phyloP scores from a whole-genome alignment of 2,113 vertebrate species.

The Hydrolagus affinis region DNA sequence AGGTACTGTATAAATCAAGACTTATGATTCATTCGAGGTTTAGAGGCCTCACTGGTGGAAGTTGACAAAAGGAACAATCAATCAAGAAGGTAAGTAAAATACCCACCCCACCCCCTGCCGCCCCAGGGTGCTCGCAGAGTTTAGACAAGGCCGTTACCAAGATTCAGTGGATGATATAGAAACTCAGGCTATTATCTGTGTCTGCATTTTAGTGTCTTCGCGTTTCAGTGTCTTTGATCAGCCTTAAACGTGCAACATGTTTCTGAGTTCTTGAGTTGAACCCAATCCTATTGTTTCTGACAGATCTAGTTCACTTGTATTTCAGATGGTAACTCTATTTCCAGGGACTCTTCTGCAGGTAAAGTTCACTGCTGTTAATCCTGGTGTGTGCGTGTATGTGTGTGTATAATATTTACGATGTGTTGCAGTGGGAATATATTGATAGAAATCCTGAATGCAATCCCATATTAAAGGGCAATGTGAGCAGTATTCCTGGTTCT shows the following conservation, averaged over 20 bases:
- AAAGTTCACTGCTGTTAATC: conserved; percentile 37
- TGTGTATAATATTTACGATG: not conserved
- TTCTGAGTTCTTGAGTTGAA: not conserved
- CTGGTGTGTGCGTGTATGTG: not conserved
- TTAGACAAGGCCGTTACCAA: not conserved
- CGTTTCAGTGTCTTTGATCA: not conserved
- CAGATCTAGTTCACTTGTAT: conserved; percentile 53
- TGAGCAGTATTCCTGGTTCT: conserved; percentile 12
- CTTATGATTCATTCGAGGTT: not conserved
- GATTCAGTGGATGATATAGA: not conserved
- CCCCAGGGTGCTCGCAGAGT: no score
- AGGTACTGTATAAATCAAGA: not conserved
- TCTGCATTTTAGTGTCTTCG: no score
- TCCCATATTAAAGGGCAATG: not conserved
- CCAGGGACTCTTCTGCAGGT: conserved; percentile 53
- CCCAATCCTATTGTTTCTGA: not conserved
- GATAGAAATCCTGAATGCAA: not conserved
- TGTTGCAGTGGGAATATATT: not conserved
- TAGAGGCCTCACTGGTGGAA: not conserved
- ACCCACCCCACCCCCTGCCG: no score
- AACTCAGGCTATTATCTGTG: not conserved
- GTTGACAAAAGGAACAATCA: not conserved
- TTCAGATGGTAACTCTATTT: conserved; percentile 54
- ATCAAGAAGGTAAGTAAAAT: conserved; percentile 22
- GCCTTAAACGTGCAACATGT: not conserved